A percentile compares a stretch with the other conserved stretches of the same genome.
phyloP scores from a whole-genome alignment of 2,888 invertebrate genomes.

The Orchesella flavescens region DNA sequence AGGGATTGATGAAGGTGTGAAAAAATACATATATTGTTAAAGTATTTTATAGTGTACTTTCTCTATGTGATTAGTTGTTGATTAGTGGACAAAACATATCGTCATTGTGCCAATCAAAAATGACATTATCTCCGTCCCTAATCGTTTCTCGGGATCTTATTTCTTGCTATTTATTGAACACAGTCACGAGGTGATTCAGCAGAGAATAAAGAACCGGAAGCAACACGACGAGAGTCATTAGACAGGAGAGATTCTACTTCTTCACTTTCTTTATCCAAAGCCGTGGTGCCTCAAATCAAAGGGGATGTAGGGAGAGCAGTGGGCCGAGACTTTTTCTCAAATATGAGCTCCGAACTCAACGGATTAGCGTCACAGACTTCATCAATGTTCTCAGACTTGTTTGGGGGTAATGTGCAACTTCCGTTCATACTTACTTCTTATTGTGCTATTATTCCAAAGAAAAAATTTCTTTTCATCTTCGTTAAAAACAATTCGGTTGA shows the following conservation, averaged over 20 bases:
- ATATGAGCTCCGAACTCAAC: conserved; percentile 93
- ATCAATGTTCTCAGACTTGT: conserved; percentile 95
- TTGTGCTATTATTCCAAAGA: no score
- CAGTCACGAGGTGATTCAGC: conserved; percentile 77
- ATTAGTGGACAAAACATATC: not conserved
- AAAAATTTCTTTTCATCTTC: no score
- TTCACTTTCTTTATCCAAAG: conserved; percentile 72
- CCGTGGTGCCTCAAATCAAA: conserved; percentile 69
- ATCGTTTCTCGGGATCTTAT: not conserved
- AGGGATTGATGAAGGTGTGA: conserved; percentile 84
- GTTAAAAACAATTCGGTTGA: no score
- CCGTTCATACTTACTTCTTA: not conserved
- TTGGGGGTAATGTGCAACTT: conserved; percentile 78
- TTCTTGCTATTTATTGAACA: conserved; percentile 36
- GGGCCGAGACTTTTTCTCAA: conserved; percentile 87
- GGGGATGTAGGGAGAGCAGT: conserved; percentile 66
- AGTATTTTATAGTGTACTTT: no score
- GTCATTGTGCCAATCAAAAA: not conserved
- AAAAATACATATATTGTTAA: not conserved
- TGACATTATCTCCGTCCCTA: not conserved
- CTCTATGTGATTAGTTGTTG: no score
- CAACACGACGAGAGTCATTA: conserved; percentile 55
- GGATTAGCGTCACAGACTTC: conserved; percentile 93
- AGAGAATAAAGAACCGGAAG: conserved; percentile 71
- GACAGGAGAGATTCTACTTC: conserved; percentile 73